Base-by-base conservation (phyloP, 2,888 invertebrate genomes). In the Octodonta nipae region DNA sequence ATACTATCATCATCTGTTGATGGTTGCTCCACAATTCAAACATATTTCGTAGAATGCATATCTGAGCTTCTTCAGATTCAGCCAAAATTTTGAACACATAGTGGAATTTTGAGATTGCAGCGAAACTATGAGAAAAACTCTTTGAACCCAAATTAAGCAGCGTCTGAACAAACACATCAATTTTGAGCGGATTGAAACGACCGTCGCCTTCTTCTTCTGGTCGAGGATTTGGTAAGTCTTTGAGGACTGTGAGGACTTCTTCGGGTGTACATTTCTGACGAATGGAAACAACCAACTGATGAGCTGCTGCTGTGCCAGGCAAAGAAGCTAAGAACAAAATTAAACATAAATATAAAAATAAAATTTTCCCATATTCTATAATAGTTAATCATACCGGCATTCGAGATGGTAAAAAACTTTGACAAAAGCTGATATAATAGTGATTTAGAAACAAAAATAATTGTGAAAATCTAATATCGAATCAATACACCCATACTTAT, bases 111-210 rank as follows among this genome's bases (percentile, higher is more conserved):
- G 92, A 89, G 43, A 98, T 85, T n/a, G 93, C 96, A 4, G 96
- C 92, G 62, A 96, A 95, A 48, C 92, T 89, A 57, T 98, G 98
- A 37, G 93, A 93, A 59, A 96, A 92, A 47, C 95, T 93, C 64
- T 96, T 98, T 30, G 86, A 85, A 17, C 93, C 96, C 35, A 95
- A 68, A 58, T 89, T 85, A 4, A 98, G 70, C 30, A 98, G 60
- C 0, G 91, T 91, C 55, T 93, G 91, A n/a, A 91, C 87, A 56
- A 95, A 95, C 0, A 96, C 88, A 55, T 95, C 93, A 31, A 98
- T 92, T 65, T 92, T 91, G 30, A 92, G 63, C 0, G 91, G 87
- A 67, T 92, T 91, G 60, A 85, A 87, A 3, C 79, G 71, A 29
- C 75, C 73, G 28, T 78, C 75, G 34, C 73, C 74, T 39, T 78